Percentiles rank a stretch among this genome's conserved stretches.
These are phyloP conservation scores for Hemicrepidius hirtus DNA, from an alignment of 2,888 invertebrate species.

Conservation along the genomic window DNA sequence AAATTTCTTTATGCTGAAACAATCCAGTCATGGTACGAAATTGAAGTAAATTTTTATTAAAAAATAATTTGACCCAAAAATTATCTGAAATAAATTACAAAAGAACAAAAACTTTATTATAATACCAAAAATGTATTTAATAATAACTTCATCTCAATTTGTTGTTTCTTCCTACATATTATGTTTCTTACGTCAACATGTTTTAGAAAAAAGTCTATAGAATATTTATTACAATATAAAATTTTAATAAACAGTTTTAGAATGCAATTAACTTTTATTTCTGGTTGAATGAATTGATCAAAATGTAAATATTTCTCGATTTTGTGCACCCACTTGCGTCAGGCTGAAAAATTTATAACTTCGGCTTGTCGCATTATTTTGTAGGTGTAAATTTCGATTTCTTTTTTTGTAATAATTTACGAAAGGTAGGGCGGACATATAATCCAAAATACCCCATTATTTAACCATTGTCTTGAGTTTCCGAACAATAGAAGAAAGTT, in stretches of 20 bases:
- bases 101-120: neutral
- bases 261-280: no score
- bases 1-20: constrained; percentile 11
- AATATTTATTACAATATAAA: no score
- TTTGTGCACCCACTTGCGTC: no score
- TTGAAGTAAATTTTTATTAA: neutral
- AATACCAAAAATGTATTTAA: neutral
- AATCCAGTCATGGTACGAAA: constrained; percentile 22
- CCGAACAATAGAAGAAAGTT: constrained; percentile 24
- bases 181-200: no score
- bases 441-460: constrained; percentile 1
- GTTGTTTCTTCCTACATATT: no score
- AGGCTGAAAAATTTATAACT: no score
- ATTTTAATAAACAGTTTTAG: no score
- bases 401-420: constrained; percentile 19
- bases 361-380: neutral
- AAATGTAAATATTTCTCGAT: no score
- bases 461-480: neutral
- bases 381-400: constrained; percentile 3
- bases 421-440: neutral
- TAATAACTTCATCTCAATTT: no score
- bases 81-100: neutral
- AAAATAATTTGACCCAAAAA: constrained; percentile 10
- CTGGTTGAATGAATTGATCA: no score
- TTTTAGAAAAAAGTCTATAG: no score